Percentiles rank a stretch among this genome's conserved stretches.
Conservation (phyloP, 2,797 vertebrate genomes). For the Micropoecilia bifurca region DNA sequence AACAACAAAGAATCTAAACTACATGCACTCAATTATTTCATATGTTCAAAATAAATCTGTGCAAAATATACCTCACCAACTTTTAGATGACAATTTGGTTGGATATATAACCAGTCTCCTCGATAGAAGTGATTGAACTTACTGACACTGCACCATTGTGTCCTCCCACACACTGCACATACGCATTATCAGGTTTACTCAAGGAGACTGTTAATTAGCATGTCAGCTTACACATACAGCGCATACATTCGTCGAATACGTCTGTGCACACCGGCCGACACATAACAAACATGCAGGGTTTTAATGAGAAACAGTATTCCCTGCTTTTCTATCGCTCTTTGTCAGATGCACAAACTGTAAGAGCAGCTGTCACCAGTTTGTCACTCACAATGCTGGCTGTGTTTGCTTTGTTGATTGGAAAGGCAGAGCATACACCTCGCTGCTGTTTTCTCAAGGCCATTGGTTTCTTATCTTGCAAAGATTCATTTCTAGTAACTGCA, state of each 20-base stretch:
- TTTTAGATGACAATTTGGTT: background rate
- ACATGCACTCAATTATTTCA: background rate
- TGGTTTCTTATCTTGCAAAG: slow-evolving; percentile 49
- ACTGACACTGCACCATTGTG: slow-evolving; percentile 9
- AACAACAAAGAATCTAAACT: background rate
- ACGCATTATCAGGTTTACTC: slow-evolving; percentile 44
- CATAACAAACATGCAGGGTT: slow-evolving; percentile 24
- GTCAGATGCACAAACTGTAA: slow-evolving; percentile 30
- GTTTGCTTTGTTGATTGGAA: slow-evolving; percentile 82
- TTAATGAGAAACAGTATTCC: slow-evolving; percentile 82
- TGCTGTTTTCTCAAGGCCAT: slow-evolving; percentile 58
- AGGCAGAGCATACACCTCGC: slow-evolving; percentile 18
- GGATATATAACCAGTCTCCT: background rate
- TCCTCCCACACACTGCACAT: slow-evolving; percentile 22
- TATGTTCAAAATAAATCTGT: background rate
- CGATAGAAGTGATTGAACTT: background rate
- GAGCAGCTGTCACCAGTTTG: slow-evolving; percentile 48
- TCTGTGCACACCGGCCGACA: slow-evolving; percentile 68
- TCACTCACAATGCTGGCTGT: slow-evolving; percentile 39
- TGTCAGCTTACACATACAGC: slow-evolving; percentile 45
- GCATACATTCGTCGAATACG: slow-evolving; percentile 34
- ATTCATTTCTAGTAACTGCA: slow-evolving; percentile 46
- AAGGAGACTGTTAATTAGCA: slow-evolving; percentile 84
- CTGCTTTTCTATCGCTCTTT: slow-evolving; percentile 64
- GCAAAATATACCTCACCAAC: background rate